A percentile compares a stretch with the other conserved stretches of the same genome.
These are phyloP conservation scores for Gobionotothen gibberifrons DNA, from an alignment of 2,797 vertebrate genomes.

Conservation along the genomic window DNA sequence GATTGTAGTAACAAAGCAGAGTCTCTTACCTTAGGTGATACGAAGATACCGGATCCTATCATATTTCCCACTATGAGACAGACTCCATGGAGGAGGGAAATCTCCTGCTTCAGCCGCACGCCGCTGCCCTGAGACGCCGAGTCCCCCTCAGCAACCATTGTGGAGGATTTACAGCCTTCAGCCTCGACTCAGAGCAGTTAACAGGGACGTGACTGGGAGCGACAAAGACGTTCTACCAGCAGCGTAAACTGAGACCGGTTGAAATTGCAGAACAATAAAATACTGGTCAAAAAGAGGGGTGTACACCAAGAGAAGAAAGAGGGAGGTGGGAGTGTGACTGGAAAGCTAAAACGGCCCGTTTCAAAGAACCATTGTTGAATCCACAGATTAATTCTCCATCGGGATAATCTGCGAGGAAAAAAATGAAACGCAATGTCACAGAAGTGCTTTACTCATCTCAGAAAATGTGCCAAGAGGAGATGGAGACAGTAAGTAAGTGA, in stretches of 20 bases:
- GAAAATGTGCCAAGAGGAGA: not conserved
- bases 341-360: not conserved
- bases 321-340: slow-evolving; percentile 8
- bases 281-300: not conserved
- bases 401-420: slow-evolving; percentile 43
- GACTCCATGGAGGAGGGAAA: slow-evolving; percentile 87
- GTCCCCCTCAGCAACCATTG: slow-evolving; percentile 74
- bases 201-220: not conserved
- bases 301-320: not conserved
- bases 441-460: not conserved
- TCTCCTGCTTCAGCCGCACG: slow-evolving; percentile 85
- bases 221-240: not conserved
- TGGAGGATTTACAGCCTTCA: slow-evolving; percentile 24
- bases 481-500: not conserved
- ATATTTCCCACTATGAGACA: slow-evolving; percentile 88
- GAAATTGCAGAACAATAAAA: not conserved
- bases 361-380: slow-evolving; percentile 37
- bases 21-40: slow-evolving; percentile 81
- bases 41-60: slow-evolving; percentile 88
- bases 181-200: slow-evolving; percentile 1
- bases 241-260: not conserved
- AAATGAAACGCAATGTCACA: slow-evolving; percentile 18
- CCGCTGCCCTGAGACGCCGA: slow-evolving; percentile 56
- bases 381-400: slow-evolving; percentile 5
- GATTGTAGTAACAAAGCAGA: not conserved